Conservation (phyloP, 2,888 invertebrate species). For the Nephrotoma flavescens region DNA sequence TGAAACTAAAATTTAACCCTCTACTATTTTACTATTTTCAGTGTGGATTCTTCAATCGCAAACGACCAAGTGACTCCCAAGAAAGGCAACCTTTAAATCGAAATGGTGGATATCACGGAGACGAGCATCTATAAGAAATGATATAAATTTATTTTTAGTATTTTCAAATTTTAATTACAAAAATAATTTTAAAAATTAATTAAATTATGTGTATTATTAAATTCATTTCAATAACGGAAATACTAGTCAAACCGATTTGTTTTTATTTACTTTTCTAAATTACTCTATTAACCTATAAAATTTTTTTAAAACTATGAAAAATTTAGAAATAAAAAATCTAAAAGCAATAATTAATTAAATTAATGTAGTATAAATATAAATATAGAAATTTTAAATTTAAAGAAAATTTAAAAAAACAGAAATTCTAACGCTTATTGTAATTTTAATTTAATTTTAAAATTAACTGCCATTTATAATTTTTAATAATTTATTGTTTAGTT, state of each 20-base stretch:
- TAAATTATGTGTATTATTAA: not conserved
- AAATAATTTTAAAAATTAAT: not conserved
- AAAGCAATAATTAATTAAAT: constrained; percentile 3
- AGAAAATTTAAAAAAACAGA: not conserved
- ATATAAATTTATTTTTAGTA: not conserved
- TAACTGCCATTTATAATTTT: constrained; percentile 2
- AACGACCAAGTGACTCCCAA: constrained; percentile 66
- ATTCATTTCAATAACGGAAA: not conserved
- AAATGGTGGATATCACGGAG: constrained; percentile 53
- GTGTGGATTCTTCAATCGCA: constrained; percentile 89
- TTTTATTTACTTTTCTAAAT: not conserved
- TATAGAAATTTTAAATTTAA: not conserved
- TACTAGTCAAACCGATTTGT: constrained; percentile 1
- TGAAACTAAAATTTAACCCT: not conserved
- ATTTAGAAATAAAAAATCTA: not conserved
- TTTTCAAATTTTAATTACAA: not conserved
- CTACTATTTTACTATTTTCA: constrained; percentile 31
- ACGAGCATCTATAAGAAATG: constrained; percentile 52
- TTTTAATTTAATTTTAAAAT: constrained; percentile 1
- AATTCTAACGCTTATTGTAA: constrained; percentile 1
- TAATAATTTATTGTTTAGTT: not conserved
- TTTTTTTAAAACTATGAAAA: not conserved
- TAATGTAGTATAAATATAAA: not conserved
- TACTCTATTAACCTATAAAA: not conserved
- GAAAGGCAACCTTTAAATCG: constrained; percentile 75